Percentiles rank a stretch among this genome's conserved stretches.
These are phyloP conservation scores for Melanchra persicariae DNA, from an alignment of 2,888 invertebrate species.

Conservation along the genomic window DNA sequence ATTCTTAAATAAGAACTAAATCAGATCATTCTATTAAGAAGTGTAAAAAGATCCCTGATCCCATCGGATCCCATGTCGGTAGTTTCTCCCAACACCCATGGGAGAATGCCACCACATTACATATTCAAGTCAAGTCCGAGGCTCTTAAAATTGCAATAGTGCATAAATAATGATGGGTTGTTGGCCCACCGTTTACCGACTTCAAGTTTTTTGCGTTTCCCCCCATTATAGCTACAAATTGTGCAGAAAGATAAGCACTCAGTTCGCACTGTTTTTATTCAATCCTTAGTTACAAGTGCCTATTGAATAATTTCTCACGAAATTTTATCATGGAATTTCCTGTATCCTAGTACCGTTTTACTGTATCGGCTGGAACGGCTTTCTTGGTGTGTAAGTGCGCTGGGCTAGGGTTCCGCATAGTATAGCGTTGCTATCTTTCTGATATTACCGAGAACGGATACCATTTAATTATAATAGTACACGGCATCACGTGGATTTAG, in stretches of 20 bases:
- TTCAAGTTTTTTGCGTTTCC: constrained; percentile 59
- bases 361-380: neutral
- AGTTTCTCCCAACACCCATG: constrained; percentile 33
- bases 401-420: neutral
- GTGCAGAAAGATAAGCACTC: constrained; percentile 59
- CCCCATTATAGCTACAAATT: constrained; percentile 58
- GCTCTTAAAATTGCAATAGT: constrained; percentile 59
- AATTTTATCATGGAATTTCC: constrained; percentile 41
- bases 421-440: neutral
- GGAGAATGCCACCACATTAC: constrained; percentile 47
- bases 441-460: neutral
- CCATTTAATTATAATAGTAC: constrained; percentile 45
- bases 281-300: constrained; percentile 29
- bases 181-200: constrained; percentile 51
- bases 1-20: too few species aligned
- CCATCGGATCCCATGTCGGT: neutral
- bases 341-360: constrained; percentile 35
- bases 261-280: constrained; percentile 63
- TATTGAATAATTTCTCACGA: constrained; percentile 56
- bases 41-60: neutral
- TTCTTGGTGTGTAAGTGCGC: neutral
- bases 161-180: constrained; percentile 57
- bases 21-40: constrained; percentile 5
- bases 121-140: constrained; percentile 54
- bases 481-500: neutral